Percentiles rank a stretch among this genome's conserved stretches.
Conservation (phyloP, 1,140 invertebrate species). For the Yoshiicerus persimilis region DNA sequence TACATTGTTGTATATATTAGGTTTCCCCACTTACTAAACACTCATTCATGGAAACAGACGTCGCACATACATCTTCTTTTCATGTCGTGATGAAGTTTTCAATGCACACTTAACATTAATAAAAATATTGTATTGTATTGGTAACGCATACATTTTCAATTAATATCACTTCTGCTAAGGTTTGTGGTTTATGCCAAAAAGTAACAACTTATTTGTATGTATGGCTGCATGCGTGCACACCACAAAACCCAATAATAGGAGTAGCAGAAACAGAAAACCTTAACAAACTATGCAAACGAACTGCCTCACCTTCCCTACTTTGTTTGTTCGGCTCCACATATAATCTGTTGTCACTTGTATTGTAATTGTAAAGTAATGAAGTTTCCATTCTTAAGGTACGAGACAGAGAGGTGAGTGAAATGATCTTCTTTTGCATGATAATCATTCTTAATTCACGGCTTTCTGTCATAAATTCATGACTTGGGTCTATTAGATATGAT, state of each 20-base stretch:
- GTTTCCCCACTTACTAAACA: background rate
- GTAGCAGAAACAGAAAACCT: background rate
- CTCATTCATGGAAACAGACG: background rate
- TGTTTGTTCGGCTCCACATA: no score
- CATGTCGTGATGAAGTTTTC: background rate
- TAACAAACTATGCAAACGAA: no score
- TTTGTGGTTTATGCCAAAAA: no score
- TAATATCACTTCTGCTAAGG: no score
- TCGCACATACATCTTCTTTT: background rate
- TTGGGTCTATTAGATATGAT: background rate
- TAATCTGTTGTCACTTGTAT: no score
- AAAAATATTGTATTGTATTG: background rate
- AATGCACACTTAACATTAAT: background rate
- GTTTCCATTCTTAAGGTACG: background rate
- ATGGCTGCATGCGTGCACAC: background rate
- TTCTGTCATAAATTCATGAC: background rate
- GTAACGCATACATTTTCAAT: no score
- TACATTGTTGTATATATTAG: background rate
- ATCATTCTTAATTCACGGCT: background rate
- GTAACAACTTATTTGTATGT: background rate
- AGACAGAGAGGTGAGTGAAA: background rate
- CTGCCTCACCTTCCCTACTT: no score
- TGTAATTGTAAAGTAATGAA: background rate
- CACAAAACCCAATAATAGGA: background rate
- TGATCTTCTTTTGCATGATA: background rate